Evolutionary conservation across 2,113 vertebrate genomes (phyloP), one percentile per base, ranked within the genome.

Genomic region (Octodon degus): DNA sequence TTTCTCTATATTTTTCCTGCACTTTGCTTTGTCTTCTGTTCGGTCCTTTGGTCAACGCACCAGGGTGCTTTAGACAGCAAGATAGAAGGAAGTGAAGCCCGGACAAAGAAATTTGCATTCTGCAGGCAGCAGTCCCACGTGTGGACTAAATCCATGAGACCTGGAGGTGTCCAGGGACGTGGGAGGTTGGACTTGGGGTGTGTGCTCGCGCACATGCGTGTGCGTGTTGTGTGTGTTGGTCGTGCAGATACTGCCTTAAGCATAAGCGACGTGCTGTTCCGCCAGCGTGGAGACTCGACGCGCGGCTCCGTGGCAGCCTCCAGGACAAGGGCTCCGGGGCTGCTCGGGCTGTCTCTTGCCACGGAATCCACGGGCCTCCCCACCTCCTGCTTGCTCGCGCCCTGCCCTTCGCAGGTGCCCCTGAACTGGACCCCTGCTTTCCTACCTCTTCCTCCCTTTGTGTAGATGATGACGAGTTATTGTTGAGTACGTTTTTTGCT

Each of bases 291-390:
- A 85, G 20, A 58, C 24, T 60, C 14, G n/a, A 81, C 50, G n/a
- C 17, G 3, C 74, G 22, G 47, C 74, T 37, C 19, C 4, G 34
- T 55, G 50, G 53, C 2, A 30, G 70, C 79, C 14, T 63, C n/a
- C 10, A 14, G n/a, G 43, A 14, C 43, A 14, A 68, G 30, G 30
- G 5, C 7, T 4, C 19, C 27, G 22, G 14, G 22, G 19, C 2
- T 58, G 24, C 30, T 87, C 12, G 7, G 10, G 3, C 8, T 76
- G 5, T 20, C 32, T 24, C n/a, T 22, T 30, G 47, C 0, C 50
- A 37, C 0, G 0, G 0, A 40, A 24, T 65, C 30, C 13, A 2
- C 2, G 4, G 34, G 1, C 13, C 14, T 34, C 63, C 55, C 25
- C 6, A 20, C 4, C 55, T 19, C 30, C 47, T 37, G 20, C 9